phyloP scores from a whole-genome alignment of 1,140 invertebrate genomes.

The Drosophila grimshawi region DNA sequence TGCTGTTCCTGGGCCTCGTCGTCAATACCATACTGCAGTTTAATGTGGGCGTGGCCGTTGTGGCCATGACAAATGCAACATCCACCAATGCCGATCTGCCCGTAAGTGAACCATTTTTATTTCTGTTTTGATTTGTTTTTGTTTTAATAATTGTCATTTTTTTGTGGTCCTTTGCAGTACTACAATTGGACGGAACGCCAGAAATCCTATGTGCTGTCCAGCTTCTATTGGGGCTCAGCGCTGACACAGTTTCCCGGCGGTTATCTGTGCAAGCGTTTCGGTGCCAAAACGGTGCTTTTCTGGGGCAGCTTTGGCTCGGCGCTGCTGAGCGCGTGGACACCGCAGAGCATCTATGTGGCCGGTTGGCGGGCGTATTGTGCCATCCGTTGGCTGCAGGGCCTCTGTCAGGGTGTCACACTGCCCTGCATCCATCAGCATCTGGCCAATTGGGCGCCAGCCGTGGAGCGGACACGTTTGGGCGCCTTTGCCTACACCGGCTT shows the following conservation, averaged over 20 bases:
- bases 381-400: conserved; percentile 90
- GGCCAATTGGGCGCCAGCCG: conserved; percentile 85
- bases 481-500: conserved; percentile 88
- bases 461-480: conserved; percentile 86
- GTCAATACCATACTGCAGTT: conserved; percentile 88
- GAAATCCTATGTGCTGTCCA: conserved; percentile 86
- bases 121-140: too few species aligned
- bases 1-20: conserved; percentile 87
- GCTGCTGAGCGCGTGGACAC: conserved; percentile 85
- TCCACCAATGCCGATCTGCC: conserved; percentile 61
- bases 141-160: conserved; percentile 1
- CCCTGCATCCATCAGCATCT: conserved; percentile 91
- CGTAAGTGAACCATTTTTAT: conserved; percentile 61
- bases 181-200: conserved; percentile 85
- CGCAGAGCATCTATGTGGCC: conserved; percentile 76
- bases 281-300: conserved; percentile 87
- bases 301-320: conserved; percentile 86
- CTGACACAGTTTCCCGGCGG: conserved; percentile 74
- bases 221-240: conserved; percentile 87
- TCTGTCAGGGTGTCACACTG: conserved; percentile 91
- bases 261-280: conserved; percentile 85
- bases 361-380: conserved; percentile 87
- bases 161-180: conserved; percentile 40
- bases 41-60: conserved; percentile 88
- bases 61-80: conserved; percentile 77